A percentile compares a stretch with the other conserved stretches of the same genome.
Conservation (phyloP, 1,140 invertebrate species). For the Drosophila ironensis region DNA sequence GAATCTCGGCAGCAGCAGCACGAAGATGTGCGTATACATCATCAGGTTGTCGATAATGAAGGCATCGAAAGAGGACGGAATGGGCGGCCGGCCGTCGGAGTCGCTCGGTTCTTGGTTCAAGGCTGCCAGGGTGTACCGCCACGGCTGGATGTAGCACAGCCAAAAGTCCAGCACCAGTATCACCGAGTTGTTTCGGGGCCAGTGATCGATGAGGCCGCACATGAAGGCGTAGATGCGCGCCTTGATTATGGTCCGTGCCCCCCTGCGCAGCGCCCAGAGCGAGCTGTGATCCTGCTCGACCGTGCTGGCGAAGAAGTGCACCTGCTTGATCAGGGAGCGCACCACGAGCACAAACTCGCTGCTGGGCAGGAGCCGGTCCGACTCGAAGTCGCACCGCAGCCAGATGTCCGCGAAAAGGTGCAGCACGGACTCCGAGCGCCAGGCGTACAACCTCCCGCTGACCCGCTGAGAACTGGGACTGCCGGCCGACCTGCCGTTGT, state of each 20-base stretch:
- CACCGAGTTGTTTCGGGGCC: slow-evolving; percentile 96
- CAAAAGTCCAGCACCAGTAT: slow-evolving; percentile 95
- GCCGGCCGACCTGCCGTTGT: slow-evolving; percentile 21
- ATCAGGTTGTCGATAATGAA: slow-evolving; percentile 95
- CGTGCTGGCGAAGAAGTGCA: slow-evolving; percentile 85
- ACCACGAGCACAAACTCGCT: slow-evolving; percentile 86
- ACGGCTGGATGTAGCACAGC: slow-evolving; percentile 97
- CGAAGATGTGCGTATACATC: slow-evolving; percentile 93
- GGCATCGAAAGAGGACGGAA: slow-evolving; percentile 86
- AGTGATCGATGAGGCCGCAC: slow-evolving; percentile 91
- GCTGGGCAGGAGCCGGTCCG: slow-evolving; percentile 83
- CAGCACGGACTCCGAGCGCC: slow-evolving; percentile 91
- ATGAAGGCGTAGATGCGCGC: slow-evolving; percentile 93
- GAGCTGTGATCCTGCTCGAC: slow-evolving; percentile 83
- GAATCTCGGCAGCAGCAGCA: slow-evolving; percentile 91
- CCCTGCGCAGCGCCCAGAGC: slow-evolving; percentile 85
- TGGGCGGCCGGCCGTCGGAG: slow-evolving; percentile 76
- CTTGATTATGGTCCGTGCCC: slow-evolving; percentile 90
- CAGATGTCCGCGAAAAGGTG: slow-evolving; percentile 93
- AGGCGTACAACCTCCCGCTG: no score
- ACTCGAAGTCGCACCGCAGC: slow-evolving; percentile 85
- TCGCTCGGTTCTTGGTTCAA: slow-evolving; percentile 34
- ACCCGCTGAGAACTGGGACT: slow-evolving; percentile 14
- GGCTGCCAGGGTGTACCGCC: slow-evolving; percentile 88
- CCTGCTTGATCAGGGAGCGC: slow-evolving; percentile 85